These are phyloP conservation scores for Ceyx melanurus DNA, from an alignment of 2,113 vertebrate species.

Conservation along the genomic window DNA sequence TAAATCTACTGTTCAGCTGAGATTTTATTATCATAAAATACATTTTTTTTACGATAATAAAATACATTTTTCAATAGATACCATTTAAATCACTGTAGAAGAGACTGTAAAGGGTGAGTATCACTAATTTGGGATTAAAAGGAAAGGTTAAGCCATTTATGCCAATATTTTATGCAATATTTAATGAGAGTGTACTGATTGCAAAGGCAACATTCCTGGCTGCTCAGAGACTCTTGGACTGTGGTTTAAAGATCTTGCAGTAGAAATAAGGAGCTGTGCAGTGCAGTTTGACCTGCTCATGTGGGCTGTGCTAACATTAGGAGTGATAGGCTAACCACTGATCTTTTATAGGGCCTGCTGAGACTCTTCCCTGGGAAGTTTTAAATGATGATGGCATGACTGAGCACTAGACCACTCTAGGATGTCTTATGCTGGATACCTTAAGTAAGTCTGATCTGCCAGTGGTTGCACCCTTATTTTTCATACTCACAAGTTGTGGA, in stretches of 20 bases:
- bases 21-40: background rate
- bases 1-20: background rate
- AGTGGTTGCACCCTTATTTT: background rate
- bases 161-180: background rate
- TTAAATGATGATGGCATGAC: background rate
- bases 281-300: background rate
- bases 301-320: background rate
- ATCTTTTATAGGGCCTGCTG: background rate
- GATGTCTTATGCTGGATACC: background rate
- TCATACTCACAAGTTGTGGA: background rate
- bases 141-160: background rate
- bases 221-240: background rate
- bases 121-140: background rate
- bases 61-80: background rate
- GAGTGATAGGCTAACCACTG: background rate
- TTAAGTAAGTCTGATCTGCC: background rate
- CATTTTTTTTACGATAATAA: background rate
- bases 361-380: background rate
- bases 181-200: background rate
- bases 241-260: background rate
- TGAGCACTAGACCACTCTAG: background rate
- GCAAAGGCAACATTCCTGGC: background rate
- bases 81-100: background rate
- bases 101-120: background rate
- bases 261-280: background rate